Base-by-base conservation (phyloP, 2,797 vertebrate species). In the Pachyuromys duprasi region DNA sequence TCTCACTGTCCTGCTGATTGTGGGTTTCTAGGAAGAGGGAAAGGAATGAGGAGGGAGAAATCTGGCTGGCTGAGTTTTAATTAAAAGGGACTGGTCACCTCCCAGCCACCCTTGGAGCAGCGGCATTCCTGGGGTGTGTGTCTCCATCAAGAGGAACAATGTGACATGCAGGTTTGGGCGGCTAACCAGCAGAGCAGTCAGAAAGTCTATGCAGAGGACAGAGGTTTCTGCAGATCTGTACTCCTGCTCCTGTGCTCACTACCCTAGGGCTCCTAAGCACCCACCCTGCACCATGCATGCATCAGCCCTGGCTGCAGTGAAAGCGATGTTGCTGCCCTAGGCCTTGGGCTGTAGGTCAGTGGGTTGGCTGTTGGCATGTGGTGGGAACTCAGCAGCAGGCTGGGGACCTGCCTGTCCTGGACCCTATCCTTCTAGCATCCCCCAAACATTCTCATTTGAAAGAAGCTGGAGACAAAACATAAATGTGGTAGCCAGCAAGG, bases 11-110 rank as follows among this genome's bases (percentile, higher is more conserved):
- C 79, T 91, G 91, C 96, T 94, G 96, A 95, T 28, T 45, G 60
- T 62, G 9, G 1, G 55, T 62, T 74, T 89, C 89, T 69, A 89
- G 70, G 83, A 94, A 83, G 92, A 74, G 53, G 88, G 89, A 92
- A 49, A 97, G 33, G 92, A 90, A 75, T 76, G 92, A 84, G 53
- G 5, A 14, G 89, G 80, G 72, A 92, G 95, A 83, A 91, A 49
- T 69, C 82, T 0, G 18, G 55, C 74, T 6, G 62, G 74, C 91
- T 79, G 83, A 33, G 65, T 96, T 94, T 91, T 96, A 95, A 97
- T 97, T 96, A 95, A 90, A 90, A 57, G 78, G 76, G 22, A 53
- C 67, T 60, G 89, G 86, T 55, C 22, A 55, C 57, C 63, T 91
- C 94, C 83, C 84, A 8, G 45, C 80, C 49, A 63, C 69, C 60